Base-by-base conservation (phyloP, 1,140 invertebrate genomes). In the Proales similis region DNA sequence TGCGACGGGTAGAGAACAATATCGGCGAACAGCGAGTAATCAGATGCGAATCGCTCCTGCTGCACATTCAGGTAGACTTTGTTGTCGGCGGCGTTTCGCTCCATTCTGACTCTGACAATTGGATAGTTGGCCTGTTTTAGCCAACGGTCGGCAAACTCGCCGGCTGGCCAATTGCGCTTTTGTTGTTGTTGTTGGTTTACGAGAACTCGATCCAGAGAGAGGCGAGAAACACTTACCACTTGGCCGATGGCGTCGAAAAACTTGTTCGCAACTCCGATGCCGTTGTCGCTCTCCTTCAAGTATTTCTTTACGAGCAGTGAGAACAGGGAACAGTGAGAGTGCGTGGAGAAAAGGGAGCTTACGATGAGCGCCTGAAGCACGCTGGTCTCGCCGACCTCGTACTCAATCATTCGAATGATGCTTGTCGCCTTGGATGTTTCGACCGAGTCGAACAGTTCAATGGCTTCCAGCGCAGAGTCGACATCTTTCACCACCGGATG, bases 401-500 rank as follows among this genome's bases (percentile, higher is more conserved):
- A 61, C 26, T 61, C 57, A 36, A 45, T 45, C 57, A 61, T 61
- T 19, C 57, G 17, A 14, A 61, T 29, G 17, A 61, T 61, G 2
- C 42, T 45, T 17, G 57, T 36, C 9, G 32, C 57, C 38, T 61
- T 61, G 9, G 57, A 45, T 19, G 24, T 61, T 61, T 61, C 57
- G 26, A 61, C 29, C 29, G 32, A 29, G 47, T 61, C 57, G 30
- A 61, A 61, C 27, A 61, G 17, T 32, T 61, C 57, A 22, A 46
- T 45, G 4, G 47, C 47, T 32, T 61, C 39, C n/a, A 32, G 45
- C 0, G 57, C 32, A 32, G 29, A 46, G 27, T 61, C 47, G n/a
- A 61, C 42, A 22, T 32, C 14, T 32, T 61, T 61, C 32, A 61
- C 36, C 17, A 61, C 26, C 6, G 57, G 57, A 61, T 61, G 57